A percentile compares a stretch with the other conserved stretches of the same genome.
Evolutionary conservation across 2,888 invertebrate genomes (phyloP).

Genomic region (Chrysina gloriosa): DNA sequence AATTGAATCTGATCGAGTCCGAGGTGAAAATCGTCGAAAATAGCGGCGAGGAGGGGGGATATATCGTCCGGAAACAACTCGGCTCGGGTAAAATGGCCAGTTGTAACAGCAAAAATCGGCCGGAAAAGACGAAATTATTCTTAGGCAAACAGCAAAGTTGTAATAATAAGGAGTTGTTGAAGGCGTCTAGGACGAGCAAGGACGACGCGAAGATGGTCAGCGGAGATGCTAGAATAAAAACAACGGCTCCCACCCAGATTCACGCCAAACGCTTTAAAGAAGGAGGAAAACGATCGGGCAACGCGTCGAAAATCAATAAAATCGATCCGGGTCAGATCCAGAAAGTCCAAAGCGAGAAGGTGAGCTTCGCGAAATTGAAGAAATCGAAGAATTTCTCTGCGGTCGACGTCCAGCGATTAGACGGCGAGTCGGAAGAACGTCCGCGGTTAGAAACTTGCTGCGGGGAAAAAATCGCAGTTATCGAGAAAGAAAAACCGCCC

Average conservation of each 20-base stretch:
- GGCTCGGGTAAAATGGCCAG: background rate
- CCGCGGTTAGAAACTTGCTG: conserved; percentile 23
- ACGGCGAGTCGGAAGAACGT: background rate
- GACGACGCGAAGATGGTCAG: background rate
- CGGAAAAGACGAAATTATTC: too few species aligned
- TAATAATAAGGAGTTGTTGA: background rate
- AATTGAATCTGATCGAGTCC: conserved; percentile 11
- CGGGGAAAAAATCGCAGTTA: background rate
- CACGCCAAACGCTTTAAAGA: too few species aligned
- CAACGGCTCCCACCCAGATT: too few species aligned
- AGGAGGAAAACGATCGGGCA: too few species aligned
- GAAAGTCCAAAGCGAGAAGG: conserved; percentile 21
- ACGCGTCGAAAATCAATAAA: background rate
- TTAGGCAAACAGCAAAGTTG: background rate
- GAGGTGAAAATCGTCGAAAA: conserved; percentile 29
- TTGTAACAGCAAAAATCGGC: too few species aligned
- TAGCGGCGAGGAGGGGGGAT: background rate
- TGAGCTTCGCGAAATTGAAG: background rate
- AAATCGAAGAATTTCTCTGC: conserved; percentile 1
- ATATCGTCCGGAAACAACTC: background rate
- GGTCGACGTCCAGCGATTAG: conserved; percentile 12
- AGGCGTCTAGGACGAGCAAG: background rate
- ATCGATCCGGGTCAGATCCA: background rate
- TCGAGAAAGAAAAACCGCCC: background rate
- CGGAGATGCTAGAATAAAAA: too few species aligned